These are phyloP conservation scores for Karalla daura DNA, from an alignment of 2,797 vertebrate genomes.

Conservation along the genomic window DNA sequence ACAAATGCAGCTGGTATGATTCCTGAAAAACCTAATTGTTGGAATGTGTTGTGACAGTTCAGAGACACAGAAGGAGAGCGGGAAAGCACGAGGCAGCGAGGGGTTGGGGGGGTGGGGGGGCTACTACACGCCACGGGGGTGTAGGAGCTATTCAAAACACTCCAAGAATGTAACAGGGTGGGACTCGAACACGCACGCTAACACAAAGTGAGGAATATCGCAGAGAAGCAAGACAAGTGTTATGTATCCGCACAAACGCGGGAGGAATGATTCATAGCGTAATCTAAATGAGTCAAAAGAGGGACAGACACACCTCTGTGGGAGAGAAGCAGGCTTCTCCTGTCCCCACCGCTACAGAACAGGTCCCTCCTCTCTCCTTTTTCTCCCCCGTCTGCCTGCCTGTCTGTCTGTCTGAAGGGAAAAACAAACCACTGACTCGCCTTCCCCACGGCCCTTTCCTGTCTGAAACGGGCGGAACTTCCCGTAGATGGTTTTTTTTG, in stretches of 20 bases:
- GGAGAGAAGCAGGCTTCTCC: constrained; percentile 45
- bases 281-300: constrained; percentile 64
- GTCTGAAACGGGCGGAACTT: constrained; percentile 54
- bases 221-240: constrained; percentile 28
- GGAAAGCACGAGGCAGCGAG: constrained; percentile 3
- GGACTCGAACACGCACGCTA: constrained; percentile 43
- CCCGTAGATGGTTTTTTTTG: constrained; percentile 45
- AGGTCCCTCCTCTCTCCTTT: constrained; percentile 16
- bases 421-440: constrained; percentile 65
- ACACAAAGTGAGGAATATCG: not conserved
- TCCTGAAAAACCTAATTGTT: constrained; percentile 30
- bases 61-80: not conserved
- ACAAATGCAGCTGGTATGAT: constrained; percentile 44
- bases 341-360: constrained; percentile 58
- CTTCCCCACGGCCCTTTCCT: constrained; percentile 42
- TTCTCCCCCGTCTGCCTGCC: too few species aligned
- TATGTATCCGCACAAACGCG: constrained; percentile 20
- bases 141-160: constrained; percentile 71
- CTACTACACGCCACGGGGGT: too few species aligned
- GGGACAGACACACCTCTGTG: constrained; percentile 39
- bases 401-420: constrained; percentile 44
- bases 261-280: constrained; percentile 43
- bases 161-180: constrained; percentile 80
- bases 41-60: constrained; percentile 24
- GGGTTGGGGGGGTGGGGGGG: constrained; percentile 28